Conservation (phyloP, 2,888 invertebrate genomes). For the Eupithecia vulgata region DNA sequence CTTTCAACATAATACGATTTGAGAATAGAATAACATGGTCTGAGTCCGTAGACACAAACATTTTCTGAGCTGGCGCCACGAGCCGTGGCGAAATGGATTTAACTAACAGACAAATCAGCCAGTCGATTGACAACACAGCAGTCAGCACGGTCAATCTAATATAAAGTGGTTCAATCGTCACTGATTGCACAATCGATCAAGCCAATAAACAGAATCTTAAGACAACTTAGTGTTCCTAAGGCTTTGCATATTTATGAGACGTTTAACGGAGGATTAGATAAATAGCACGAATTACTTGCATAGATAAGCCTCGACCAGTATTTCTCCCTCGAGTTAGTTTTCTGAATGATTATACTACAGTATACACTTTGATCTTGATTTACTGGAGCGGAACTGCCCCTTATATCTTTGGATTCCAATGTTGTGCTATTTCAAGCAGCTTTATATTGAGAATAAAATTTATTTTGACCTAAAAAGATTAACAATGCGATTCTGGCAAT, state of each 20-base stretch:
- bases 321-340: slow-evolving; percentile 33
- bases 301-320: slow-evolving; percentile 47
- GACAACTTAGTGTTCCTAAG: slow-evolving; percentile 58
- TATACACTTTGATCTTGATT: slow-evolving; percentile 32
- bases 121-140: slow-evolving; percentile 48
- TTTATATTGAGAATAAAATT: slow-evolving; percentile 17
- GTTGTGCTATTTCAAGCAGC: slow-evolving; percentile 23
- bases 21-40: slow-evolving; percentile 42
- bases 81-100: slow-evolving; percentile 51
- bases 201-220: slow-evolving; percentile 54
- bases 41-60: slow-evolving; percentile 42
- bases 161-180: slow-evolving; percentile 44
- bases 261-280: slow-evolving; percentile 60
- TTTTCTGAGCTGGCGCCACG: slow-evolving; percentile 44
- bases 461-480: background rate
- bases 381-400: slow-evolving; percentile 29
- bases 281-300: slow-evolving; percentile 50
- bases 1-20: slow-evolving; percentile 45
- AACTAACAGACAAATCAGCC: slow-evolving; percentile 50
- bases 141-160: slow-evolving; percentile 37
- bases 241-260: slow-evolving; percentile 62
- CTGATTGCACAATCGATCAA: slow-evolving; percentile 56
- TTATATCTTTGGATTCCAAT: slow-evolving; percentile 21
- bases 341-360: slow-evolving; percentile 32
- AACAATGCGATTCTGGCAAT: background rate